A percentile compares a stretch with the other conserved stretches of the same genome.
Evolutionary conservation across 2,113 vertebrate species (phyloP).

Genomic region (Myxocyprinus asiaticus): DNA sequence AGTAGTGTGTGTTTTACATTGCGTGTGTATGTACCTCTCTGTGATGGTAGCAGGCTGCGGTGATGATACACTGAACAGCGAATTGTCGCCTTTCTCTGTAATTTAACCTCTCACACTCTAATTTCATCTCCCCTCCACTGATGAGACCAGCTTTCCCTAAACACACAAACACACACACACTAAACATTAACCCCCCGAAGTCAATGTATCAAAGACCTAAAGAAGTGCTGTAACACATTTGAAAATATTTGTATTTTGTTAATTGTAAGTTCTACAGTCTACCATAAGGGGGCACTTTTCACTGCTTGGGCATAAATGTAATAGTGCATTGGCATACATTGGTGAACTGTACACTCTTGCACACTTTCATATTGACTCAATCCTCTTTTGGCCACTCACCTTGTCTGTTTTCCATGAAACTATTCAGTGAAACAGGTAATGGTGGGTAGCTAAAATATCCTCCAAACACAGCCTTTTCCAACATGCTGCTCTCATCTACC

Average conservation of each 20-base stretch:
- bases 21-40: slow-evolving; percentile 56
- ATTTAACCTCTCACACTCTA: slow-evolving; percentile 62
- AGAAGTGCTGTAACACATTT: too few species aligned
- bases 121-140: slow-evolving; percentile 68
- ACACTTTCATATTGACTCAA: background rate
- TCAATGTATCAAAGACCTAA: too few species aligned
- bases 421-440: slow-evolving; percentile 67
- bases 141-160: slow-evolving; percentile 67
- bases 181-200: background rate
- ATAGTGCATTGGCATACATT: background rate
- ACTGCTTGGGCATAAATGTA: background rate
- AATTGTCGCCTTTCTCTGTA: slow-evolving; percentile 73
- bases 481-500: slow-evolving; percentile 63
- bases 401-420: slow-evolving; percentile 63
- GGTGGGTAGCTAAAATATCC: slow-evolving; percentile 72
- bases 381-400: slow-evolving; percentile 56
- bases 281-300: background rate
- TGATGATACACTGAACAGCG: slow-evolving; percentile 71
- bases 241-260: too few species aligned
- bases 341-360: background rate
- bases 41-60: slow-evolving; percentile 61
- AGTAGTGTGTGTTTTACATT: background rate
- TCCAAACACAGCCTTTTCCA: slow-evolving; percentile 68
- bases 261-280: background rate
- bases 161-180: background rate